phyloP scores from a whole-genome alignment of 2,113 vertebrate genomes.

The Hepsetus odoe region DNA sequence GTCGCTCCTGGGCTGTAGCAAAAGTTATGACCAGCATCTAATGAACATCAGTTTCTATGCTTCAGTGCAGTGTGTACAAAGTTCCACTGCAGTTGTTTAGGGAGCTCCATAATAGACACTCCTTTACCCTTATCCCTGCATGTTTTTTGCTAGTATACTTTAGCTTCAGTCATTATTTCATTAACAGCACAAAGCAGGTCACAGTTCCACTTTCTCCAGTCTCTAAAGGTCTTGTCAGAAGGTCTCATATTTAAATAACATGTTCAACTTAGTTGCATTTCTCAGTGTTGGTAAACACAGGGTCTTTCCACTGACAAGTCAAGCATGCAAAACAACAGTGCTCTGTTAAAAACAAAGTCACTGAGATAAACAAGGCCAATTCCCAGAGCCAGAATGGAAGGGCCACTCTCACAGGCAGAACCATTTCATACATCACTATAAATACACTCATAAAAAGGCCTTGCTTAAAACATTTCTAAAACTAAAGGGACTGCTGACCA shows the following conservation, averaged over 20 bases:
- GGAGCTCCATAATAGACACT: too few relatives aligned
- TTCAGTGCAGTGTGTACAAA: too few relatives aligned
- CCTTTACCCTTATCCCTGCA: too few relatives aligned
- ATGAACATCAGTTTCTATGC: too few relatives aligned
- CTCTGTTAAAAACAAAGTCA: constrained; percentile 5
- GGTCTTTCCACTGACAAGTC: not conserved
- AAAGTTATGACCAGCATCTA: too few relatives aligned
- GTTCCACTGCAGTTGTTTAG: too few relatives aligned
- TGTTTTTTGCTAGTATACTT: too few relatives aligned
- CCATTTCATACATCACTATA: not conserved
- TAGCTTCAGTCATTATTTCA: too few relatives aligned
- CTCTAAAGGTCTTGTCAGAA: not conserved
- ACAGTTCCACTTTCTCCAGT: too few relatives aligned
- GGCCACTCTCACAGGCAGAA: not conserved
- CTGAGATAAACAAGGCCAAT: not conserved
- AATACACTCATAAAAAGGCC: not conserved
- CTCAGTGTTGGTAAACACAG: constrained; percentile 19
- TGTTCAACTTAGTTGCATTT: not conserved
- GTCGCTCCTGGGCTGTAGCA: not conserved
- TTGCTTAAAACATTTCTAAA: not conserved
- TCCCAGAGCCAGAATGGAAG: constrained; percentile 4
- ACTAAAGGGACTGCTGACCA: not conserved
- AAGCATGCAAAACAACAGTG: constrained; percentile 6
- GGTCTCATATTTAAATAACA: not conserved
- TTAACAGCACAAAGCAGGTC: too few relatives aligned